Base-by-base conservation (phyloP, 2,797 vertebrate genomes). In the Propithecus deckenii region DNA sequence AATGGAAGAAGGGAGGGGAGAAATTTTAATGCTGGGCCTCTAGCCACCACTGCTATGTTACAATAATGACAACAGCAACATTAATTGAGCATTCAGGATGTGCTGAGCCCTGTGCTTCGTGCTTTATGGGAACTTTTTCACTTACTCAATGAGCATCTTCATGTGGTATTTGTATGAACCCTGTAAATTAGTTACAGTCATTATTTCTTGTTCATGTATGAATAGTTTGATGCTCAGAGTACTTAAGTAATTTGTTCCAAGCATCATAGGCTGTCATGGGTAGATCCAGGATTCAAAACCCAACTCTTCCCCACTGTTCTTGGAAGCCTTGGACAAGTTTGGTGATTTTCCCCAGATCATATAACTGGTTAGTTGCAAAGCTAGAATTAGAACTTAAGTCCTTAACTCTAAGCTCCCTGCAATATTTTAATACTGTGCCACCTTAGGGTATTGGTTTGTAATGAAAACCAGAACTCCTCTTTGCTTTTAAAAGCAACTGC, bases 381-480 rank as follows among this genome's bases (percentile, higher is more conserved):
- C 43, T 94, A 71, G 89, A 86, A 81, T 92, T 96, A 92, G 76
- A 89, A 93, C 18, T 41, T 80, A 78, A 97, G 50, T 85, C 25
- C 89, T 96, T 96, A 91, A 86, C 48, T 95, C 89, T 72, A 50
- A 93, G 71, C 79, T 94, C 65, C 81, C 17, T 72, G 35, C 74
- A 69, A 17, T 89, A 86, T 89, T 93, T 52, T 86, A 86, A 6
- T 74, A 91, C 50, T 57, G 30, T 96, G 79, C 80, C 95, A 93
- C 89, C 94, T 96, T 85, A 25, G 59, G 65, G 86, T 81, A 69
- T 78, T 88, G 80, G 43, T 78, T 75, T 93, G 7, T 97, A 97
- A 97, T 97, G 86, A 94, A 96, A 96, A 95, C 79, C 97, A 97
- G 93, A 83, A 74, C 50, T 81, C 15, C 30, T 86, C 38, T 23